phyloP scores from a whole-genome alignment of 2,113 vertebrate genomes.

The Chloropsis hardwickii region DNA sequence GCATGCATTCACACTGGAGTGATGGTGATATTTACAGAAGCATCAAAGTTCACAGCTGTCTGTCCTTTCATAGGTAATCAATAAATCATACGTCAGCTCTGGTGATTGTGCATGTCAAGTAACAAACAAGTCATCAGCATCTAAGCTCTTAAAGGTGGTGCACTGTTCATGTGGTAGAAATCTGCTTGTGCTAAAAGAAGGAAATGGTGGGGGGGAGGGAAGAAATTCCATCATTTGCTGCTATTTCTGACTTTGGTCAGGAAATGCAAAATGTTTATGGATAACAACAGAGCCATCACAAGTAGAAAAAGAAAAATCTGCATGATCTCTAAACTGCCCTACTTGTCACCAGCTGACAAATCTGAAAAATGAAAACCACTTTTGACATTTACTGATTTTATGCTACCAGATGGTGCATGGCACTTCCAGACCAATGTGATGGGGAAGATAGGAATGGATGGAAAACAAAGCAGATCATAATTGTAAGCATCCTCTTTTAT shows the following conservation, averaged over 20 bases:
- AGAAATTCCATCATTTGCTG: not conserved
- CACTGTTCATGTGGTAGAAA: not conserved
- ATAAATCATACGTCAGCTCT: not conserved
- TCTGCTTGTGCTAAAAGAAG: not conserved
- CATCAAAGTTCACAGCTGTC: not conserved
- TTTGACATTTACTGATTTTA: slow-evolving; percentile 27
- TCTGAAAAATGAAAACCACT: slow-evolving; percentile 26
- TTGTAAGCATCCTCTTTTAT: slow-evolving; percentile 18
- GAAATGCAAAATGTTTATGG: not conserved
- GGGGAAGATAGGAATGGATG: not conserved
- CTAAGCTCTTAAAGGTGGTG: not conserved
- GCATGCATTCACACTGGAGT: not conserved
- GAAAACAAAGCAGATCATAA: not conserved
- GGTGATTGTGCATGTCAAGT: slow-evolving; percentile 8
- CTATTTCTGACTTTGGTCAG: not conserved
- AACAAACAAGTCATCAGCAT: not conserved
- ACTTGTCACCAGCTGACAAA: slow-evolving; percentile 16
- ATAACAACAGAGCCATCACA: not conserved
- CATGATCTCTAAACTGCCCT: not conserved
- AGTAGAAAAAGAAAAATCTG: not conserved
- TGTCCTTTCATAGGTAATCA: slow-evolving; percentile 16
- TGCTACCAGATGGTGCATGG: slow-evolving; percentile 16
- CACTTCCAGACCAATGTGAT: slow-evolving; percentile 20
- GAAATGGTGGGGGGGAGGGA: rapidly evolving
- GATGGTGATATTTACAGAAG: slow-evolving; percentile 11